These are phyloP conservation scores for Andrena praecox DNA, from an alignment of 2,888 invertebrate species.

Conservation along the genomic window DNA sequence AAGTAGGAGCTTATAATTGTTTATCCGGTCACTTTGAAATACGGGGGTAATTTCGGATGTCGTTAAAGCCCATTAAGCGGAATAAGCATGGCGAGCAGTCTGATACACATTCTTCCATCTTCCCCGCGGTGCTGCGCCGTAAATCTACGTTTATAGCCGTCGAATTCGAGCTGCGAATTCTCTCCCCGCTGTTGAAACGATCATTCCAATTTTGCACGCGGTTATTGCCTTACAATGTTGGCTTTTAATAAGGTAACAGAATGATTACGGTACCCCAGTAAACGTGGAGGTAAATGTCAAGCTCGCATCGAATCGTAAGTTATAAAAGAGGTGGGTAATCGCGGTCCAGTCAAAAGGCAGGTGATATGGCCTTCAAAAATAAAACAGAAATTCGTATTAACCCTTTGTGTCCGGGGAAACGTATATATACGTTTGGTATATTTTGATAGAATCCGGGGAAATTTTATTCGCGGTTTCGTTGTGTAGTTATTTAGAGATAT, in stretches of 20 bases:
- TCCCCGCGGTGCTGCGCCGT: constrained; percentile 46
- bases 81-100: constrained; percentile 55
- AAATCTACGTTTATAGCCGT: constrained; percentile 66
- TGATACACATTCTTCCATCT: constrained; percentile 56
- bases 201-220: constrained; percentile 25
- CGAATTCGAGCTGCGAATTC: constrained; percentile 58
- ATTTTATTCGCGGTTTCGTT: too few relatives aligned
- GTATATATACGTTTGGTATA: too few relatives aligned
- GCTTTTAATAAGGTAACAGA: constrained; percentile 15
- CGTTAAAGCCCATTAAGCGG: constrained; percentile 69
- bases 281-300: not conserved
- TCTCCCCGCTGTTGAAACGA: constrained; percentile 15
- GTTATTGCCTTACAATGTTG: constrained; percentile 22
- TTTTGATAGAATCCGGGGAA: too few relatives aligned
- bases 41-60: constrained; percentile 66
- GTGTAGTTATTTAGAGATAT: too few relatives aligned
- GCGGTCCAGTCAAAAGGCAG: not conserved
- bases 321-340: not conserved
- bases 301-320: not conserved
- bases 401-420: too few relatives aligned
- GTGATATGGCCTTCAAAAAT: not conserved
- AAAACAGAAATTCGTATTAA: not conserved
- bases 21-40: constrained; percentile 65
- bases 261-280: not conserved
- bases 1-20: constrained; percentile 58